These are phyloP conservation scores for Ramphastos sulfuratus DNA, from an alignment of 2,113 vertebrate genomes.

Conservation along the genomic window DNA sequence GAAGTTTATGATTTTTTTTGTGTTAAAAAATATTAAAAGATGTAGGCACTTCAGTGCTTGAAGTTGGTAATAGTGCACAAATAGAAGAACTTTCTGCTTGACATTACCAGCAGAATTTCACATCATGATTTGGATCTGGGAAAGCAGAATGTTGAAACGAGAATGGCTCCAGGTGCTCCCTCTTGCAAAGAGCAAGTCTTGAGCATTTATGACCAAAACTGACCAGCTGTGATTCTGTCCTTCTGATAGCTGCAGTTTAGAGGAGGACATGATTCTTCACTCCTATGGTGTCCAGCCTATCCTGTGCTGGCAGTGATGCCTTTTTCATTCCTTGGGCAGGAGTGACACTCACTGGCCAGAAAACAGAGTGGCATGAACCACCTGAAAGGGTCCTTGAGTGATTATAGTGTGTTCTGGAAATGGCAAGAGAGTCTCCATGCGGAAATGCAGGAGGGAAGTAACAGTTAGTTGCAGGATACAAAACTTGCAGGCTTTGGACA, in stretches of 20 bases:
- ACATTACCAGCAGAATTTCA: no score
- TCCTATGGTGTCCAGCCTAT: background rate
- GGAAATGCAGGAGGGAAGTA: background rate
- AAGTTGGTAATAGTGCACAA: no score
- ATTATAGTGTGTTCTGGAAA: background rate
- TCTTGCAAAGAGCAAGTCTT: background rate
- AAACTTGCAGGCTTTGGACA: background rate
- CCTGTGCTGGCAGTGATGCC: background rate
- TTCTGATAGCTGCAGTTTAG: background rate
- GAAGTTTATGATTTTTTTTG: no score
- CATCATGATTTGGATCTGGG: no score
- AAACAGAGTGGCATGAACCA: background rate
- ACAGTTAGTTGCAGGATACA: background rate
- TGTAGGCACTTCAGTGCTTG: no score
- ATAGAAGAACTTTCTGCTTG: no score
- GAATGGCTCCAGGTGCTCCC: no score
- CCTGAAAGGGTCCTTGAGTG: background rate
- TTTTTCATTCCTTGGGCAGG: background rate
- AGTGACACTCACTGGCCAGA: slow-evolving; percentile 26
- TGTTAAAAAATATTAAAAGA: no score
- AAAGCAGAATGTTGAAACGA: no score
- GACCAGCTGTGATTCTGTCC: background rate
- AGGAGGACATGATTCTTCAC: background rate
- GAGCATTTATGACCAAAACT: background rate
- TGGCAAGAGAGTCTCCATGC: background rate